Base-by-base conservation (phyloP, 37 sponge, comb jelly and placozoan genomes). In the Hexactinellida sp. region DNA sequence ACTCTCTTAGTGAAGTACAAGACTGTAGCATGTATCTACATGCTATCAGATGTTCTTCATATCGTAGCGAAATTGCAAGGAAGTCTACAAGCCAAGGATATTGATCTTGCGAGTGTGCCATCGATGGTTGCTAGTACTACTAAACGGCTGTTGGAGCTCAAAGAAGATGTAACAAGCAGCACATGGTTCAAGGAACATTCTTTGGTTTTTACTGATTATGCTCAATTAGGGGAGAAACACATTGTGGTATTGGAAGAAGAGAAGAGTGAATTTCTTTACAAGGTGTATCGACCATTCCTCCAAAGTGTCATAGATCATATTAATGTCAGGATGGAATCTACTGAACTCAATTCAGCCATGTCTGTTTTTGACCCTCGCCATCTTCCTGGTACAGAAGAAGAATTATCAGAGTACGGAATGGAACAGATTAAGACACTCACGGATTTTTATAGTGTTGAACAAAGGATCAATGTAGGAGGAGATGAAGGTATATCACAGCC, bases 291-390 rank as follows among this genome's bases (percentile, higher is more conserved):
- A 25, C 87, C 87, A 1, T 86, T 82, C 32, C 47, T 85, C 38
- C 63, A 63, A 25, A 84, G 84, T 88, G 88, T 88, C 39, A 55
- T 84, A 24, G 82, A 41, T 71, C 36, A 24, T 41, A 41, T 41
- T 41, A 71, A 71, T 34, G 82, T 25, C 35, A 25, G 36, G 7
- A 71, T 34, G 36, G 82, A 25, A 7, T 36, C 21, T 7, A 13
- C 37, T 55, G 88, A 88, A 38, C 38, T 88, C 47, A 84, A 55
- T 30, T 88, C 88, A 37, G 54, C 85, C 24, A 87, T 87, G 84
- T n/a, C 88, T 83, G 84, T 87, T 51, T 87, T 87, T 87, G 88
- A 87, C 88, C 88, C 37, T 36, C 37, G 55, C 55, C 88, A 87
- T 37, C 88, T 87, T 51, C 88, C 55, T 54, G 55, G 83, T 82